Base-by-base conservation (phyloP, 1,140 invertebrate species). In the Thaumatotibia leucotreta region DNA sequence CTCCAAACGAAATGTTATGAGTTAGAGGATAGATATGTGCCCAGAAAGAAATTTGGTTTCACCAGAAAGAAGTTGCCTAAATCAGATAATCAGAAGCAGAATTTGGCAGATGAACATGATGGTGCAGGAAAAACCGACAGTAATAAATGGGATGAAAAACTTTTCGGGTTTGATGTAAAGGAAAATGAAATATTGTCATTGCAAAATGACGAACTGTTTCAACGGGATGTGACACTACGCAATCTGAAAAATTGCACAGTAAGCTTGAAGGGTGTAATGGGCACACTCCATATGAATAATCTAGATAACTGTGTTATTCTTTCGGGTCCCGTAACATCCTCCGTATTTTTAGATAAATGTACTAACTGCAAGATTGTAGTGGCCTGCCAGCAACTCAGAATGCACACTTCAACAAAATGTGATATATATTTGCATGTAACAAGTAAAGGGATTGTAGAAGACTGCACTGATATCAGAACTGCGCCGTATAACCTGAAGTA, bases 41-140 rank as follows among this genome's bases (percentile, higher is more conserved):
- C 98, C 10, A 97, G 97, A 76, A 98, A 98, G 83, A 98, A 97
- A 83, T 99, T 99, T 93, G 96, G 96, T 4, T 99, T 98, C 75
- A 97, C 95, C 71, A 94, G 93, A 82, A 95, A 95, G 88, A 93
- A 93, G 62, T 88, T 92, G 3, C 85, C 84, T 3, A 93, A 93
- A 66, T 92, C 92, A 67, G 84, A 91, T 17, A 91, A 80, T 69
- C 76, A 88, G 39, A 87, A 86, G 63, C 87, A 91, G 64, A 74
- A 77, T 67, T 83, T 82, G n/a, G 73, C 84, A 17, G 91, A 87
- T 82, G 80, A 80, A 63, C 79, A 70, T 61, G 83, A 86, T 74
- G 80, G 76, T 61, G 79, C 77, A 10, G 92, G 92, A 52, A 91
- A 92, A 86, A 77, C 68, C 72, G 70, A 91, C 67, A 72, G 88